Base-by-base conservation (phyloP, 2,888 invertebrate genomes). In the Reticulitermes lucifugus region DNA sequence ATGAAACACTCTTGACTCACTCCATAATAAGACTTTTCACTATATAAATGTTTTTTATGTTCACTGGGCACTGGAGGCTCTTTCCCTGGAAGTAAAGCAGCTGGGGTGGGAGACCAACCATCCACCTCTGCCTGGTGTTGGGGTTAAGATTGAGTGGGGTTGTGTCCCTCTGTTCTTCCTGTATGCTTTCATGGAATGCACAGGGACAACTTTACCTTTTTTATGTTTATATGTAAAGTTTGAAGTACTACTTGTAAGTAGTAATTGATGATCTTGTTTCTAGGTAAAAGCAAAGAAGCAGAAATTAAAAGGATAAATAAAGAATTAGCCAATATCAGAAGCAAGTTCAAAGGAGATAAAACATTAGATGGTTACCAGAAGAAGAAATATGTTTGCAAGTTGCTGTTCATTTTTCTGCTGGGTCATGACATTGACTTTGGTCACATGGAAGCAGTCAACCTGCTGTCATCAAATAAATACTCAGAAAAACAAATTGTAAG, bases 361-460 rank as follows among this genome's bases (percentile, higher is more conserved):
- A 99, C 99, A 82, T 93, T 99, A 86, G 99, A 99, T 93, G 99
- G 99, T 71, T 99, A 99, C 92, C 99, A 99, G 91, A 99, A 99
- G 94, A 99, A 99, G 93, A 99, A 99, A 93, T 99, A 99, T 94
- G 99, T 99, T 87, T 99, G 99, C 93, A 99, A 99, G 92, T 93
- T 99, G 88, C 93, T 99, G 88, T 99, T 99, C 93, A 99, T 99
- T 91, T 99, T 99, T 92, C 93, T 99, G 88, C 95, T 99, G 89
- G 99, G 99, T 88, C 99, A 99, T 92, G 99, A 99, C 92, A 99
- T 99, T 91, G 99, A 99, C 92, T 99, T 99, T 92, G 99, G 99
- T 87, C 99, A 99, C 92, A 99, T 99, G 99, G 99, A 99, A 93
- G 99, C 99, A 83, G 99, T 99, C 89, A 99, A 99, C 92, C 93